A percentile compares a stretch with the other conserved stretches of the same genome.
Evolutionary conservation across 2,888 invertebrate species (phyloP).

Genomic region (Hypomecis atomaria): DNA sequence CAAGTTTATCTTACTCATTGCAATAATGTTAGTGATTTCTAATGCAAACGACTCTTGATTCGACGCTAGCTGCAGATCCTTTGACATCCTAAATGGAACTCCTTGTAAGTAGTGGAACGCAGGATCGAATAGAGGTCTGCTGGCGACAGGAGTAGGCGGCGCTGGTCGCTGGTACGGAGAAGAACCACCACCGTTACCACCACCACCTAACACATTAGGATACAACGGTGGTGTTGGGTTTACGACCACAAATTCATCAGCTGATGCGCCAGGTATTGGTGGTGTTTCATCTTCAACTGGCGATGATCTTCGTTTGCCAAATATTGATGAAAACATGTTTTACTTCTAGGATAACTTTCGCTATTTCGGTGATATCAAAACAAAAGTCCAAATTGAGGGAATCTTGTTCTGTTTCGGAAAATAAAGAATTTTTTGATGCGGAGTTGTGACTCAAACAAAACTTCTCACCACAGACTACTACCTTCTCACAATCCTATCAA

Average conservation of each 20-base stretch:
- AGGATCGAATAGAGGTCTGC: conserved; percentile 55
- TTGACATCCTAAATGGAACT: conserved; percentile 82
- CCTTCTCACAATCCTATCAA: too few relatives aligned
- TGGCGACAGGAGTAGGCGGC: conserved; percentile 59
- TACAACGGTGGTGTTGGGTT: conserved; percentile 64
- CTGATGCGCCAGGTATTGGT: conserved; percentile 73
- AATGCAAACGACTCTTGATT: conserved; percentile 79
- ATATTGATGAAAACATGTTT: conserved; percentile 78
- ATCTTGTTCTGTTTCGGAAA: neutral
- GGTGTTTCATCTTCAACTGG: conserved; percentile 76
- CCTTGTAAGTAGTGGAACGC: conserved; percentile 81
- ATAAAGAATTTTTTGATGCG: neutral
- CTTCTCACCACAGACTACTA: too few relatives aligned
- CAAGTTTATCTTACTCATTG: conserved; percentile 76
- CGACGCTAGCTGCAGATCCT: conserved; percentile 73
- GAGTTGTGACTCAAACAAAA: too few relatives aligned
- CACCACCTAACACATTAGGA: too few relatives aligned
- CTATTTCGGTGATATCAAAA: neutral
- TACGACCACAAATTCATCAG: conserved; percentile 73
- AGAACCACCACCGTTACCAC: conserved; percentile 58
- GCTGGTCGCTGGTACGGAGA: conserved; percentile 62
- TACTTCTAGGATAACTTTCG: conserved; percentile 36
- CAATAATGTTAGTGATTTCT: conserved; percentile 79
- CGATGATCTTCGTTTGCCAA: conserved; percentile 76
- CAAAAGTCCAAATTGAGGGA: conserved; percentile 1